Conservation (phyloP, 2,113 vertebrate species). For the Geococcyx californianus region DNA sequence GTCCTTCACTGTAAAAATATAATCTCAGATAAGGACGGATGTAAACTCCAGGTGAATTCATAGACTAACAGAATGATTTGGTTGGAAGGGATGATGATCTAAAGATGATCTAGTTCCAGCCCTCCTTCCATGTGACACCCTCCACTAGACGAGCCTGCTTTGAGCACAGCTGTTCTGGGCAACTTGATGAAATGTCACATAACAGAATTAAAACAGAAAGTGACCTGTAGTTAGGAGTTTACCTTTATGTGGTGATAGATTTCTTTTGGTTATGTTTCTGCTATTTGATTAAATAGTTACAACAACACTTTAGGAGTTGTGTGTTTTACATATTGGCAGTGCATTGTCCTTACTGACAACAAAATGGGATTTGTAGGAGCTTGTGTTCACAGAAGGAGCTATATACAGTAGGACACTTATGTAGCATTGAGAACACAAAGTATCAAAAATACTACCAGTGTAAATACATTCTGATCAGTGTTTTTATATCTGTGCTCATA, state of each 20-base stretch:
- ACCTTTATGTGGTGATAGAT: neutral
- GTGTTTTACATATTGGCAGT: neutral
- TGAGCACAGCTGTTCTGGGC: no score
- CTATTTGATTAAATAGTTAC: neutral
- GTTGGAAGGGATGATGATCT: no score
- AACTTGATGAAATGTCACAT: neutral
- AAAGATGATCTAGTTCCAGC: no score
- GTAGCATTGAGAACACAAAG: neutral
- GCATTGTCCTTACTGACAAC: neutral
- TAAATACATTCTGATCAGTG: neutral
- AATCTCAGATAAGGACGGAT: neutral
- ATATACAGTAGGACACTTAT: neutral
- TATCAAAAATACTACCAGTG: neutral
- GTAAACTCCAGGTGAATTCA: neutral
- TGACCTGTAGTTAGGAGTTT: neutral
- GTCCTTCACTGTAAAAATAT: neutral
- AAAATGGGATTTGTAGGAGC: neutral
- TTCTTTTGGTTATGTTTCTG: neutral
- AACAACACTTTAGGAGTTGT: fast-evolving
- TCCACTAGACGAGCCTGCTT: no score
- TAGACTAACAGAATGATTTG: no score
- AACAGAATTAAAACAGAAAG: neutral
- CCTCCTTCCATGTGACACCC: no score
- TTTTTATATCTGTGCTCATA: neutral
- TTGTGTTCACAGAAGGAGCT: neutral